Evolutionary conservation across 2,797 vertebrate species (phyloP), one percentile per base, ranked within the genome.

Genomic region (Fistularia commersonii): DNA sequence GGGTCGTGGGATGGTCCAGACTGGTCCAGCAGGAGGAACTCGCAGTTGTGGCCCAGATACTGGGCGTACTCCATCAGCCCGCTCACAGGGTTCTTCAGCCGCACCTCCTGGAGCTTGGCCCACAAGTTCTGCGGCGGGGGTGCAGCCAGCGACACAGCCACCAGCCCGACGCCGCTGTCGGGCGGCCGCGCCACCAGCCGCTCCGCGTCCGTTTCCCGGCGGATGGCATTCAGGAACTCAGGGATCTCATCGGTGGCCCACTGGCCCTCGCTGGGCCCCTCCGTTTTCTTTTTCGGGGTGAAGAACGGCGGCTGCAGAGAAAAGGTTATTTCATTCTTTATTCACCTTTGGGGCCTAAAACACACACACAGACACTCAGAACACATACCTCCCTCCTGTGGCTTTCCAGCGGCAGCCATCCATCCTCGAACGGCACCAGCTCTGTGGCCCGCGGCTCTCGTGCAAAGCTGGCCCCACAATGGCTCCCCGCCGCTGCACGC

Each of bases 1-100:
- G 97, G 97, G 41, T 97, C 95, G 0, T 99, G 97, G 1, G 95
- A 96, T 0, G 97, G 96, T 66, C 96, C 97, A 0, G 92, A 94
- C 82, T 98, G 95, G 72, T 96, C 92, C 8, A 98, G 84, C 34
- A 98, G 89, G 61, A 88, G 66, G 46, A 99, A 97, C 79, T 98
- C 94, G 49, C 96, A 98, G 64, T 86, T 93, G 49, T 94, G 92
- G 48, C 87, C 92, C 5, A 90, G 87, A 86, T 91, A 95, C 87
- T 97, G 95, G 12, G 94, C 91, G 23, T 94, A 97, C 15, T 97
- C 97, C 52, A 95, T 93, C 11, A 97, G 89, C 37, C 94, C 95
- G 1, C 96, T 99, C 68, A 98, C 90, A 0, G 94, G 95, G 74
- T 98, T 98, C 86, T 97, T 98, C 66, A 92, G 83, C 68, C 87